Evolutionary conservation across 2,888 invertebrate species (phyloP).

Genomic region (Cremastobaeus sp.): DNA sequence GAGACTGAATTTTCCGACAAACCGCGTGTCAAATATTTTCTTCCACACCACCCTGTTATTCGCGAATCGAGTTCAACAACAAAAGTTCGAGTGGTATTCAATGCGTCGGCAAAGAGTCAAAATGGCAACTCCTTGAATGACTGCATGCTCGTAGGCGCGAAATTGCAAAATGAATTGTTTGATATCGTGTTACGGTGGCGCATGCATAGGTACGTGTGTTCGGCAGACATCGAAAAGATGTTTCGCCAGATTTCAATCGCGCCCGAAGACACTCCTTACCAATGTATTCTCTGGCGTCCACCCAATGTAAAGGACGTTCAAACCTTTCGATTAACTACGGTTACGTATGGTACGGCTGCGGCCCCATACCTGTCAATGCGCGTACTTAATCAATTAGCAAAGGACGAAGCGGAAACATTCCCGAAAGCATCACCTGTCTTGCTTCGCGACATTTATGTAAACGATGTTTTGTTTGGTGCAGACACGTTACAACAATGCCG

Average conservation of each 20-base stretch:
- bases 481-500: no score
- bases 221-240: constrained; percentile 16
- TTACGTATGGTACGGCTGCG: no score
- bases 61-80: constrained; percentile 26
- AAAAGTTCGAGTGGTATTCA: constrained; percentile 29
- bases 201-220: no score
- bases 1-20: not conserved
- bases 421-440: no score
- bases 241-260: constrained; percentile 10
- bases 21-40: not conserved
- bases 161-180: constrained; percentile 18
- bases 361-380: no score
- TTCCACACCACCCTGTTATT: constrained; percentile 34
- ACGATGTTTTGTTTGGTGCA: no score
- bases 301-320: no score
- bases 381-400: no score
- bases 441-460: no score
- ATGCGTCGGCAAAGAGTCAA: constrained; percentile 18
- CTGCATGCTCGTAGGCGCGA: constrained; percentile 33
- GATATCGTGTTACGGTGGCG: constrained; percentile 25
- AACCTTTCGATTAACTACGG: no score
- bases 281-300: constrained; percentile 33
- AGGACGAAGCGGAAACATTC: no score
- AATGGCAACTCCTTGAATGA: constrained; percentile 36
- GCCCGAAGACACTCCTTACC: constrained; percentile 25